These are phyloP conservation scores for Slavum lentiscoides DNA, from an alignment of 2,888 invertebrate species.

Conservation along the genomic window DNA sequence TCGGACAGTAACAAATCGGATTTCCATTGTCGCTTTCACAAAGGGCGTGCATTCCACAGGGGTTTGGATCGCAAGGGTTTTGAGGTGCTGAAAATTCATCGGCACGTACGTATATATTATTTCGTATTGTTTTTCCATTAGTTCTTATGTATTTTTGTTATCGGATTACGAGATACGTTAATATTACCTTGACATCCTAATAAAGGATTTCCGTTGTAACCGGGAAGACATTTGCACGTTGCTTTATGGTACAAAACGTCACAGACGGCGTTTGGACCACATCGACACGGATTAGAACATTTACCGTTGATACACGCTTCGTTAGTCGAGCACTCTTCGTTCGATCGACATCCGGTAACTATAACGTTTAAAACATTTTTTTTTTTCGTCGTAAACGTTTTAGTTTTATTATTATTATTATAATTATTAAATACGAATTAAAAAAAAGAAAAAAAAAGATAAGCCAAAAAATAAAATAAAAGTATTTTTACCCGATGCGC, in stretches of 20 bases:
- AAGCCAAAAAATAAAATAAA: neutral
- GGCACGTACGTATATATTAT: too few species aligned
- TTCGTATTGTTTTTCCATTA: too few species aligned
- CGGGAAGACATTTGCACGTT: conserved; percentile 79
- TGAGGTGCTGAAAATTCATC: conserved; percentile 63
- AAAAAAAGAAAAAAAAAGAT: too few species aligned
- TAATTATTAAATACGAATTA: too few species aligned
- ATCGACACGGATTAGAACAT: conserved; percentile 77
- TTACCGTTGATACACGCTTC: conserved; percentile 78
- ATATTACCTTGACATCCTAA: conserved; percentile 64
- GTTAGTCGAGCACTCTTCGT: conserved; percentile 72
- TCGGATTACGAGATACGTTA: neutral
- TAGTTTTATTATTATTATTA: neutral
- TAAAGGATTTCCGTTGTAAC: conserved; percentile 78
- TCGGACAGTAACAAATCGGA: conserved; percentile 87
- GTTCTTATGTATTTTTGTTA: too few species aligned
- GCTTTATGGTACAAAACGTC: conserved; percentile 79
- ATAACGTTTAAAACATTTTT: conserved; percentile 54
- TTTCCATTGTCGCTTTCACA: conserved; percentile 84
- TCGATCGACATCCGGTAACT: conserved; percentile 73
- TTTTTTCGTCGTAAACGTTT: neutral
- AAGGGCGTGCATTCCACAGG: conserved; percentile 82
- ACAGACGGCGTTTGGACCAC: conserved; percentile 80
- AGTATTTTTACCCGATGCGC: conserved; percentile 64
- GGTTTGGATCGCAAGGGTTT: conserved; percentile 80